Evolutionary conservation across 2,113 vertebrate genomes (phyloP).

Genomic region (Prunella himalayana): DNA sequence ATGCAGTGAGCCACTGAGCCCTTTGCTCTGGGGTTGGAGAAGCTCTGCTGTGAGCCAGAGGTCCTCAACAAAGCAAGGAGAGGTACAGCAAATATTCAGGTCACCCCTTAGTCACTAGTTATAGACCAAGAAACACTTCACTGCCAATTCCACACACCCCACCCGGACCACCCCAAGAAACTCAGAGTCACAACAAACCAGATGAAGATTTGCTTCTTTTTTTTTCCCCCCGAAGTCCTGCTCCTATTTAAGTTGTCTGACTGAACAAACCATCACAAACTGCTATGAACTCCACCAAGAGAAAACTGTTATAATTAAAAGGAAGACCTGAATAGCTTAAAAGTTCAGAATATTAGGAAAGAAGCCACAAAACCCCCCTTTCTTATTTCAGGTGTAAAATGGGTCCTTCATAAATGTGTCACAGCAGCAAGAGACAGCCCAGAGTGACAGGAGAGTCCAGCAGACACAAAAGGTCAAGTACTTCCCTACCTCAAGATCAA

Average conservation of each 20-base stretch:
- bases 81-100: neutral
- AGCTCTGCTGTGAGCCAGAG: neutral
- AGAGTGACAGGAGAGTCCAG: neutral
- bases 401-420: accelerated
- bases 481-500: neutral
- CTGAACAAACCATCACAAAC: neutral
- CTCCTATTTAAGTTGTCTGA: neutral
- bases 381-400: neutral
- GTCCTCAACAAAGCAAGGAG: neutral
- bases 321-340: neutral
- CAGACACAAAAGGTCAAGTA: neutral
- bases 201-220: neutral
- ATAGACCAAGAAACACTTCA: neutral
- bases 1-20: neutral
- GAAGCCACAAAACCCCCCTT: neutral
- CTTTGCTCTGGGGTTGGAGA: neutral
- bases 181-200: neutral
- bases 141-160: neutral
- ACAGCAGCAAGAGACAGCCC: neutral
- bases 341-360: neutral
- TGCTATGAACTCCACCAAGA: neutral
- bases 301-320: neutral
- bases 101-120: neutral
- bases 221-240: accelerated
- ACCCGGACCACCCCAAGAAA: neutral